A percentile compares a stretch with the other conserved stretches of the same genome.
These are phyloP conservation scores for Dasysyrphus albostriatus DNA, from an alignment of 2,888 invertebrate genomes.

Conservation along the genomic window DNA sequence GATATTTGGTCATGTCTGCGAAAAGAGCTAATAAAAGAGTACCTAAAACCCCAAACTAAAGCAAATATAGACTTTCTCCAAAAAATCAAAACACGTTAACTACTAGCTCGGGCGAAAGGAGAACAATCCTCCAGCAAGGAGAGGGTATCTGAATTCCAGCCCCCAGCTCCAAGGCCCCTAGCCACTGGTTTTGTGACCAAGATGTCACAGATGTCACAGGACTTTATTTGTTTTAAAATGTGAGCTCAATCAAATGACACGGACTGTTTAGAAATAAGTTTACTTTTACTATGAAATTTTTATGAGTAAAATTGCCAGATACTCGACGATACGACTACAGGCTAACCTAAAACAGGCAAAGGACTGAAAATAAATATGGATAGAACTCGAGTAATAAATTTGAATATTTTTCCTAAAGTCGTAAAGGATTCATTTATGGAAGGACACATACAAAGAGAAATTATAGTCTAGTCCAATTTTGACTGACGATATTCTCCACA, in stretches of 20 bases:
- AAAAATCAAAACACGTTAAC: too few relatives aligned
- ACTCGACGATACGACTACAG: background rate
- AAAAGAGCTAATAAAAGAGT: too few relatives aligned
- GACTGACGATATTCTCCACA: conserved; percentile 11
- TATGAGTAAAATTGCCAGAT: conserved; percentile 37
- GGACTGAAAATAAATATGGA: conserved; percentile 34
- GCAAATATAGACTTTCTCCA: too few relatives aligned
- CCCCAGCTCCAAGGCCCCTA: too few relatives aligned
- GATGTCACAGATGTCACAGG: too few relatives aligned
- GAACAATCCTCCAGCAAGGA: too few relatives aligned
- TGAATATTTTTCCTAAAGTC: conserved; percentile 66
- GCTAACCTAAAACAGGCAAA: conserved; percentile 15
- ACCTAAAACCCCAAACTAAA: too few relatives aligned
- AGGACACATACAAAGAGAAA: background rate
- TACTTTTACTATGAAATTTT: conserved; percentile 62
- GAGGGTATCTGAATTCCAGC: too few relatives aligned
- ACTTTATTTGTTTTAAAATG: too few relatives aligned
- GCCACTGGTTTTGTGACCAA: too few relatives aligned
- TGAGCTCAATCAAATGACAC: background rate
- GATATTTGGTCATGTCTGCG: too few relatives aligned
- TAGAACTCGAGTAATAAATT: conserved; percentile 54
- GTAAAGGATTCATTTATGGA: conserved; percentile 54
- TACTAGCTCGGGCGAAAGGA: too few relatives aligned
- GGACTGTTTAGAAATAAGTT: conserved; percentile 8
- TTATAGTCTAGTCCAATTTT: background rate